Conservation (phyloP, 2,113 vertebrate genomes). For the Microtus ochrogaster region DNA sequence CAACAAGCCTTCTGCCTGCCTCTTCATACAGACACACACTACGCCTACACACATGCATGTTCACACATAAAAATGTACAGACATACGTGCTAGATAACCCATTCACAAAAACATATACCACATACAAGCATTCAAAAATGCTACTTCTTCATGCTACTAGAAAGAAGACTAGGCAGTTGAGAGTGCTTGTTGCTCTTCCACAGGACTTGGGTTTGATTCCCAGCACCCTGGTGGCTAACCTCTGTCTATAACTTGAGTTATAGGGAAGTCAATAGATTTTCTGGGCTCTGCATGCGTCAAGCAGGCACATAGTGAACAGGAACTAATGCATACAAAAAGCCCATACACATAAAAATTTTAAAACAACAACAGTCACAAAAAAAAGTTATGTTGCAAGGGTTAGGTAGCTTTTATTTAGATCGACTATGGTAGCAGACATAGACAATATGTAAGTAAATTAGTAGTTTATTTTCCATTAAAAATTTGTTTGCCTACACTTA, state of each 20-base stretch:
- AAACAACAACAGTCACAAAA: not conserved
- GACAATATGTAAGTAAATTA: not conserved
- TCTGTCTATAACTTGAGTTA: not conserved
- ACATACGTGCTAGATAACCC: not conserved
- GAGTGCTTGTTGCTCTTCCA: not conserved
- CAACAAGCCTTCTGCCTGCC: not conserved
- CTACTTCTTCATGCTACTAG: not conserved
- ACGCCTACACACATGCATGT: not conserved
- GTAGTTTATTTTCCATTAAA: not conserved
- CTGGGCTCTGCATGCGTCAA: not conserved
- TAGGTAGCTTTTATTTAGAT: not conserved
- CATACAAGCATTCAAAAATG: not conserved
- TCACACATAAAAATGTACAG: not conserved
- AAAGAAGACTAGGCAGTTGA: not conserved
- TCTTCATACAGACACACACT: not conserved
- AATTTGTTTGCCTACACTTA: not conserved
- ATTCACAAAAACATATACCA: not conserved
- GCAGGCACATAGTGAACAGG: not conserved
- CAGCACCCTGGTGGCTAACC: not conserved
- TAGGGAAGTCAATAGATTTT: not conserved
- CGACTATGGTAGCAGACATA: not conserved
- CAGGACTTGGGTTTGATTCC: not conserved
- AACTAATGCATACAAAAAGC: not conserved
- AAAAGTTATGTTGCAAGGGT: not conserved
- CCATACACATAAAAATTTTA: not conserved